Base-by-base conservation (phyloP, 2,113 vertebrate genomes). In the Perca schrenkii region DNA sequence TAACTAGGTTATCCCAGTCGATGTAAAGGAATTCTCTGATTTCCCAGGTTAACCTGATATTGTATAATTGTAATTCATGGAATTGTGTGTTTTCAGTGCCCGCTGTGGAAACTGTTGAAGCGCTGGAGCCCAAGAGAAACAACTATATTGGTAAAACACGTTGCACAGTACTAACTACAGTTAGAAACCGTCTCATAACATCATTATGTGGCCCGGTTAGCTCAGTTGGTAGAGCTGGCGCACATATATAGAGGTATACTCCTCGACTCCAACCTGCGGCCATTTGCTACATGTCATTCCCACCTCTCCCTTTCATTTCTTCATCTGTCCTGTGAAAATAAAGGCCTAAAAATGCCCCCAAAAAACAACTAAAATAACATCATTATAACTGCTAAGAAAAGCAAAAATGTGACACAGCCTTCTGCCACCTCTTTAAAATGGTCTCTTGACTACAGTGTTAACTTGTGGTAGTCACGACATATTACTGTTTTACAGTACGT, bases 121-220 rank as follows among this genome's bases (percentile, higher is more conserved):
- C 4, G 0, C 40, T 1, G 1, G 52, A 87, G 17, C 75, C 87
- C 46, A 76, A 80, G 58, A 91, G 25, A 36, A 91, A 69, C 58
- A 87, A 21, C 83, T 93, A 75, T 62, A 57, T 79, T 10, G 89
- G 93, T 94, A 88, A 90, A 77, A 22, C 8, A 64, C 22, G 11
- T 67, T 21, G 19, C 28, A 22, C 17, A 40, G 2, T 62, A 61
- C 56, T 12, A 21, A n/a, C 15, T 43, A 15, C 50, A 65, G 6
- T 34, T 15, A 36, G 16, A 57, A 52, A 22, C 19, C 36, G 1
- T 54, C 19, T 58, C 4, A 15, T 40, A 2, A 21, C 19, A 12
- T 28, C 28, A 28, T 28, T 28, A 28, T 28, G 28, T 28, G 28
- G 28, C 28, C 28, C 28, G 28, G 28, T 28, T 28, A 28, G 28